phyloP scores from a whole-genome alignment of 2,797 vertebrate genomes.

The Sebastes minor region DNA sequence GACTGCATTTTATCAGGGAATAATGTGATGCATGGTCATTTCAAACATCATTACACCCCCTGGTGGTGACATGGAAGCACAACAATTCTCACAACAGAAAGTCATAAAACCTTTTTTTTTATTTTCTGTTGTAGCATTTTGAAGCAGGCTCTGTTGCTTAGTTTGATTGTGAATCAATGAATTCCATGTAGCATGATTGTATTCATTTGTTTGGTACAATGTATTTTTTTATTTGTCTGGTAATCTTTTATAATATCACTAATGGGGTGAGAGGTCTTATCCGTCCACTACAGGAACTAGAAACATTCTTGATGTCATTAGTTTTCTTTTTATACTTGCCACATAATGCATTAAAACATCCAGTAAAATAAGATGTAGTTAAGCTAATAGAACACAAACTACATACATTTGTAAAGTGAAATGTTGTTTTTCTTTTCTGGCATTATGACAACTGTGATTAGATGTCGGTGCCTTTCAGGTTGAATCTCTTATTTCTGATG shows the following conservation, averaged over 20 bases:
- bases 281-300: slow-evolving; percentile 46
- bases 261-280: slow-evolving; percentile 41
- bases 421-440: slow-evolving; percentile 38
- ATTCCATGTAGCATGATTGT: slow-evolving; percentile 65
- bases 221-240: slow-evolving; percentile 54
- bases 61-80: slow-evolving; percentile 66
- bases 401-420: slow-evolving; percentile 33
- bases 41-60: slow-evolving; percentile 27
- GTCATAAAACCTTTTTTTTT: not conserved
- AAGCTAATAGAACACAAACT: slow-evolving; percentile 11
- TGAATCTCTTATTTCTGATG: slow-evolving; percentile 59
- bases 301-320: slow-evolving; percentile 39
- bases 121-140: slow-evolving; percentile 13
- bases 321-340: slow-evolving; percentile 51
- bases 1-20: slow-evolving; percentile 59
- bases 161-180: slow-evolving; percentile 33
- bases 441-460: slow-evolving; percentile 69
- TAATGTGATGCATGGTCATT: slow-evolving; percentile 28
- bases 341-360: slow-evolving; percentile 42
- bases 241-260: slow-evolving; percentile 59
- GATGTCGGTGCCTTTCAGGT: slow-evolving; percentile 76
- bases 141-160: slow-evolving; percentile 14
- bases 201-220: slow-evolving; percentile 57
- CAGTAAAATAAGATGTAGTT: slow-evolving; percentile 2
- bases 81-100: slow-evolving; percentile 51